These are phyloP conservation scores for Setipinna tenuifilis DNA, from an alignment of 2,797 vertebrate genomes.

Conservation along the genomic window DNA sequence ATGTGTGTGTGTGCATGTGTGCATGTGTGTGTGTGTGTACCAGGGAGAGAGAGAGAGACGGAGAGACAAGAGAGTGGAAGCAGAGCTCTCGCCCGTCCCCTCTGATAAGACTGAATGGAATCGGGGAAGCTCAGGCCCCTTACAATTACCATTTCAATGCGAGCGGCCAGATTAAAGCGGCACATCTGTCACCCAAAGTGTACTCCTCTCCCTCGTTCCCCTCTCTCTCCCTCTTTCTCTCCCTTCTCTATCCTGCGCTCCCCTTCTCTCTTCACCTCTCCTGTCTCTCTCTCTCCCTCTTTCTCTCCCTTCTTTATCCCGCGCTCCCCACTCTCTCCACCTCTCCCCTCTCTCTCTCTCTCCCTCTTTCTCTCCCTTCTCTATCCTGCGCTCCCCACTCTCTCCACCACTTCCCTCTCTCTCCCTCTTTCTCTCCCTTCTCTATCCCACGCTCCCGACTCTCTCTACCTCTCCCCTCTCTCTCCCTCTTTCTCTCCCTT, in stretches of 20 bases:
- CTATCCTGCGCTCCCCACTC: neutral
- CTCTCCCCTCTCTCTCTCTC: neutral
- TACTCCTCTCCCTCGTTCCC: neutral
- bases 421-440: too few relatives aligned
- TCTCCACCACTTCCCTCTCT: neutral
- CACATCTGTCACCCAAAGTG: conserved; percentile 24
- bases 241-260: neutral
- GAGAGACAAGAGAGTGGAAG: neutral
- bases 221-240: neutral
- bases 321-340: too few relatives aligned
- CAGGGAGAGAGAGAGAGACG: neutral
- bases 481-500: too few relatives aligned
- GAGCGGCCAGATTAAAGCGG: conserved; percentile 1
- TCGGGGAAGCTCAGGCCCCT: conserved; percentile 2
- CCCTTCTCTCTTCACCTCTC: neutral
- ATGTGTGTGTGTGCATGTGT: too few relatives aligned
- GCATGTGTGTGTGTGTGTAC: conserved; percentile 26
- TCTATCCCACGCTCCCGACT: too few relatives aligned
- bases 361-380: too few relatives aligned
- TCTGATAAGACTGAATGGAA: conserved; percentile 19
- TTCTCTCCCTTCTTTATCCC: too few relatives aligned
- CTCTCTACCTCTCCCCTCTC: too few relatives aligned
- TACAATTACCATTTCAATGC: conserved; percentile 25
- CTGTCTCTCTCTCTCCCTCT: too few relatives aligned
- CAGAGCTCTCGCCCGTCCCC: neutral